Evolutionary conservation across 2,888 invertebrate genomes (phyloP), one percentile per base, ranked within the genome.

Genomic region (Fragum sueziense): DNA sequence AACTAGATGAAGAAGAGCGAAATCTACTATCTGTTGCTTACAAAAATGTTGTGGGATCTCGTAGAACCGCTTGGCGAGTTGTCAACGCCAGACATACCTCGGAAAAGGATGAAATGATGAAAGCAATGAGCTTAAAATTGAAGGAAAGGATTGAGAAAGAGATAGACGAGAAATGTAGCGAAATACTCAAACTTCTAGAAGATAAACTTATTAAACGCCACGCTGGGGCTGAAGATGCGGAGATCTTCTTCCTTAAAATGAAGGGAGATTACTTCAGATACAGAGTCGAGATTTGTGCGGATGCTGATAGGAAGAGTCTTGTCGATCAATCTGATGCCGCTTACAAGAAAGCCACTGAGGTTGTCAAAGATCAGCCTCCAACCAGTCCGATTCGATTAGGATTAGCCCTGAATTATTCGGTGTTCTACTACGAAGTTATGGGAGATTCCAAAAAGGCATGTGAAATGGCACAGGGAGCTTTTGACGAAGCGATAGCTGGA

Each of bases 201-300:
- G 98, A 98, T 95, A 97, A 97, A 95, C 96, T 99, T 94, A 98
- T 99, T 94, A 98, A 98, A 96, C 98, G 98, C 95, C 97, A 97
- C 95, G 97, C 98, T 94, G 98, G 99, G 95, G 67, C 76, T 31
- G 47, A 65, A 22, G 76, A 80, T 27, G 97, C 98, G 93, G 98
- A 99, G 95, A 99, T 99, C 94, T 99, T 99, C 95, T 99, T 99
- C 96, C 96, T 99, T 94, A 99, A 99, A 96, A 99, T 99, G 99
- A 99, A 99, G 95, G 99, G 99, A 93, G 99, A 99, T 95, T 99
- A 99, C 96, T 99, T 98, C 95, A 97, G 99, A 96, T 99, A 99
- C 96, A 96, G 99, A 94, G 99, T 99, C 94, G 99, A 99, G 96
- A 99, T 99, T 94, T 98, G 99, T 94, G 97, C 97, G 94, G 97